phyloP scores from a whole-genome alignment of 2,797 vertebrate genomes.

The Australoheros facetus region DNA sequence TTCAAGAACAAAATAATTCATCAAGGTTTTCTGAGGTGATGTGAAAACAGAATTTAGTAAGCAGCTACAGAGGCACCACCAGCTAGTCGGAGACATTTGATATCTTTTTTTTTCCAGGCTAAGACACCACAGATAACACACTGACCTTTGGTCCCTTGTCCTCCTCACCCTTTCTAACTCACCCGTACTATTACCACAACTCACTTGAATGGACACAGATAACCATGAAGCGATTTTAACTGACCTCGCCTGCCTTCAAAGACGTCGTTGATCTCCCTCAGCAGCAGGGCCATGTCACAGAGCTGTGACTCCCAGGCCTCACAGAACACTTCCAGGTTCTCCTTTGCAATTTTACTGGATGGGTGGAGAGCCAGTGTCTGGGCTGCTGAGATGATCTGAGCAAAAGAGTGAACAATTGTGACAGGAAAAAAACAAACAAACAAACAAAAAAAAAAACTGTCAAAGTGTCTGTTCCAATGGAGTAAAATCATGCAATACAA shows the following conservation, averaged over 20 bases:
- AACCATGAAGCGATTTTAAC: conserved; percentile 5
- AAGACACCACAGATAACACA: not conserved
- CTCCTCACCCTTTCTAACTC: not conserved
- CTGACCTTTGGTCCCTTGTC: not conserved
- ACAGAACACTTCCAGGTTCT: conserved; percentile 98
- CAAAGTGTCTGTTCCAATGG: not conserved
- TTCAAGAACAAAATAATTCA: conserved; percentile 38
- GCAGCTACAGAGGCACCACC: too few species aligned
- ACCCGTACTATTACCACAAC: not conserved
- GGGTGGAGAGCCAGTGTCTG: conserved; percentile 96
- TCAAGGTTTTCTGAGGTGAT: not conserved
- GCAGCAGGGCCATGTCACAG: conserved; percentile 90
- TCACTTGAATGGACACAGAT: conserved; percentile 1
- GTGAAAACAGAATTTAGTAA: too few species aligned
- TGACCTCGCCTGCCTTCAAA: conserved; percentile 96
- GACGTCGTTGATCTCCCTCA: conserved; percentile 93
- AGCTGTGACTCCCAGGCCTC: conserved; percentile 99
- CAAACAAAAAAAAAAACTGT: not conserved
- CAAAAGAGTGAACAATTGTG: not conserved
- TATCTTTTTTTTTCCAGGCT: conserved; percentile 10
- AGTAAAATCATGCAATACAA: too few species aligned
- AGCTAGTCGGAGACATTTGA: not conserved
- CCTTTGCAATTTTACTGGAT: conserved; percentile 98
- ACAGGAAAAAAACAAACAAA: not conserved
- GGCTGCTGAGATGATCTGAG: conserved; percentile 96